Percentiles rank a stretch among this genome's conserved stretches.
Evolutionary conservation across 2,888 invertebrate genomes (phyloP).

Genomic region (Nymphalis urticae): DNA sequence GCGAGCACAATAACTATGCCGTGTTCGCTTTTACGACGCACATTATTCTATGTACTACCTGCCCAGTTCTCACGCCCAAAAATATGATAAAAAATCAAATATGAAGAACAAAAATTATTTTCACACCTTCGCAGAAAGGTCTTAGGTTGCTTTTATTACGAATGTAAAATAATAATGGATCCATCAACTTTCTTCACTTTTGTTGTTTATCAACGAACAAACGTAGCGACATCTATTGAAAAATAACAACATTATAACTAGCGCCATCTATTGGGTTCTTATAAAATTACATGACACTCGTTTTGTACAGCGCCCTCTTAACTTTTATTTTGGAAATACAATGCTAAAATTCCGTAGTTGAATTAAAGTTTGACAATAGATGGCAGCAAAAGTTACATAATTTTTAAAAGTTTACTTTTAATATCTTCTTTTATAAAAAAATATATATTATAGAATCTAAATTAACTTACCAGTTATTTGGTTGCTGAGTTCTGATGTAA

Average conservation of each 20-base stretch:
- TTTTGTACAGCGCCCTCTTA: slow-evolving; percentile 31
- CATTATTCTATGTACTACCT: slow-evolving; percentile 57
- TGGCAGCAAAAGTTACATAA: not conserved
- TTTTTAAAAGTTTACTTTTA: no score
- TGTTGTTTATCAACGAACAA: slow-evolving; percentile 22
- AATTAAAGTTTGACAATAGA: not conserved
- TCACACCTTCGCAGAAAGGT: slow-evolving; percentile 78
- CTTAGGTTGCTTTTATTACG: slow-evolving; percentile 67
- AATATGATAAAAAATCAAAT: slow-evolving; percentile 48
- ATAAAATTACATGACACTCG: not conserved
- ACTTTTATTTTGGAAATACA: not conserved
- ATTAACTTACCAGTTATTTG: not conserved
- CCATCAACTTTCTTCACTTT: slow-evolving; percentile 60
- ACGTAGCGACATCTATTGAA: slow-evolving; percentile 56
- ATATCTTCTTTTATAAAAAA: no score
- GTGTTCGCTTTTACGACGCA: slow-evolving; percentile 47
- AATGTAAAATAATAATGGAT: slow-evolving; percentile 74
- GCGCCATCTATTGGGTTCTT: slow-evolving; percentile 43
- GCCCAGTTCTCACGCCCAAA: slow-evolving; percentile 69
- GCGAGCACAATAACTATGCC: slow-evolving; percentile 31
- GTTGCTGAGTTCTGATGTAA: not conserved
- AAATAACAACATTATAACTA: not conserved
- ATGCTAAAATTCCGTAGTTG: not conserved
- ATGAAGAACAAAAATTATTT: slow-evolving; percentile 75
- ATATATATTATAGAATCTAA: not conserved